Conservation (phyloP, 1,140 invertebrate species). For the Potamilus streckersoni region DNA sequence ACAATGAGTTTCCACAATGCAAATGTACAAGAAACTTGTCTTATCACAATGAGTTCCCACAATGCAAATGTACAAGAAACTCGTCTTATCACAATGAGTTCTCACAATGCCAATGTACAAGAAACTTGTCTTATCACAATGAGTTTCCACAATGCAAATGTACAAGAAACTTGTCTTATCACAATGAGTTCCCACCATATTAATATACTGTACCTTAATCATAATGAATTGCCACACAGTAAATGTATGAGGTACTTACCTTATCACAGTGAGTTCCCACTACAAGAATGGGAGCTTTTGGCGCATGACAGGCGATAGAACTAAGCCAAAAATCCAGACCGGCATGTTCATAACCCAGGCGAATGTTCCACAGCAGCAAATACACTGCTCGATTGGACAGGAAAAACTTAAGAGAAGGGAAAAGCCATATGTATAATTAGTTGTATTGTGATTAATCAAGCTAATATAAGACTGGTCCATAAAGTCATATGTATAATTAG, state of each 20-base stretch:
- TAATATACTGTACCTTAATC: not conserved
- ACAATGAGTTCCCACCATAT: not conserved
- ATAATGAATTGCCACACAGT: not conserved
- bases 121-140: not conserved
- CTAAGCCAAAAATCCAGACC: slow-evolving; percentile 66
- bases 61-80: too few relatives aligned
- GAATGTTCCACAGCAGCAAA: slow-evolving; percentile 65
- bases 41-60: not conserved
- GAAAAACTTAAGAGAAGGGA: slow-evolving; percentile 60
- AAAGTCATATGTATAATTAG: too few relatives aligned
- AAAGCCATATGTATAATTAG: not conserved
- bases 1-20: not conserved
- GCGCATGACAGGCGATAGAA: slow-evolving; percentile 66
- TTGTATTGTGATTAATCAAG: not conserved
- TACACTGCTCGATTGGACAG: slow-evolving; percentile 65
- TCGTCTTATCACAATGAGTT: not conserved
- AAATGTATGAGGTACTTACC: slow-evolving; percentile 36
- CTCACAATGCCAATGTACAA: not conserved
- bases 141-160: not conserved
- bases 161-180: not conserved
- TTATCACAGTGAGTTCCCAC: slow-evolving; percentile 66
- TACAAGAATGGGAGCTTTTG: slow-evolving; percentile 63
- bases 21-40: not conserved
- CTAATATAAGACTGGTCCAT: too few relatives aligned
- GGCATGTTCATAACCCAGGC: slow-evolving; percentile 65